phyloP scores from a whole-genome alignment of 1,140 invertebrate genomes.

The Thaumetopoea pityocampa region DNA sequence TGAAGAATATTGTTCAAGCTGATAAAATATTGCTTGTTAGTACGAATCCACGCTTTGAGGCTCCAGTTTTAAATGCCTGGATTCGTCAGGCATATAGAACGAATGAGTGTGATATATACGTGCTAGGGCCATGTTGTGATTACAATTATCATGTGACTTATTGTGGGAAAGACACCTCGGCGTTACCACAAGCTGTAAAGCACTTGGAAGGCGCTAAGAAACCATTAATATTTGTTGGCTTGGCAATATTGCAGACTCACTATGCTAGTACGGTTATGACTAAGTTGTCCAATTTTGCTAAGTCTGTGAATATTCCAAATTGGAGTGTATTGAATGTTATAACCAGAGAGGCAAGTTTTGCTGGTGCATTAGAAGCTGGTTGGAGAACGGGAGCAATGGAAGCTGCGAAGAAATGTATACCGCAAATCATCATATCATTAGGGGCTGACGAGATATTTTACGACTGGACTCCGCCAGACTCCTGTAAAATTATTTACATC shows the following conservation, averaged over 20 bases:
- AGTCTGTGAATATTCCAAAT: conserved; percentile 20
- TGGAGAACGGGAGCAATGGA: conserved; percentile 46
- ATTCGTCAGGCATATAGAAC: conserved; percentile 81
- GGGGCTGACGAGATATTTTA: conserved; percentile 61
- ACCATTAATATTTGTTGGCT: conserved; percentile 82
- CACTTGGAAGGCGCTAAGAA: conserved; percentile 75
- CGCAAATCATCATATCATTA: conserved; percentile 44
- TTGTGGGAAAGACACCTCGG: conserved; percentile 73
- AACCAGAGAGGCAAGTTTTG: conserved; percentile 58
- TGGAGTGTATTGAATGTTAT: conserved; percentile 55
- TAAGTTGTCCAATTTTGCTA: conserved; percentile 61
- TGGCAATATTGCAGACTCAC: conserved; percentile 69
- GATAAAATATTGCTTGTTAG: conserved; percentile 85
- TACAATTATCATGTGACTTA: conserved; percentile 79
- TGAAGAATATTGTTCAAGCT: conserved; percentile 78
- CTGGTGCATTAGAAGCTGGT: conserved; percentile 53
- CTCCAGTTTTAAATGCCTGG: conserved; percentile 85
- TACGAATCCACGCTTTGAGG: conserved; percentile 87
- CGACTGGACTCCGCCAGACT: conserved; percentile 30
- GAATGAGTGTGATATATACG: conserved; percentile 77
- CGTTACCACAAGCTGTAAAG: conserved; percentile 68
- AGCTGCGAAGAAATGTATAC: conserved; percentile 24
- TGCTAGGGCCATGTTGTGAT: conserved; percentile 82
- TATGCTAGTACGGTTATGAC: conserved; percentile 72
- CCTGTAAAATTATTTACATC: conserved; percentile 54